Conservation (phyloP, 2,113 vertebrate species). For the Onychostoma macrolepis region DNA sequence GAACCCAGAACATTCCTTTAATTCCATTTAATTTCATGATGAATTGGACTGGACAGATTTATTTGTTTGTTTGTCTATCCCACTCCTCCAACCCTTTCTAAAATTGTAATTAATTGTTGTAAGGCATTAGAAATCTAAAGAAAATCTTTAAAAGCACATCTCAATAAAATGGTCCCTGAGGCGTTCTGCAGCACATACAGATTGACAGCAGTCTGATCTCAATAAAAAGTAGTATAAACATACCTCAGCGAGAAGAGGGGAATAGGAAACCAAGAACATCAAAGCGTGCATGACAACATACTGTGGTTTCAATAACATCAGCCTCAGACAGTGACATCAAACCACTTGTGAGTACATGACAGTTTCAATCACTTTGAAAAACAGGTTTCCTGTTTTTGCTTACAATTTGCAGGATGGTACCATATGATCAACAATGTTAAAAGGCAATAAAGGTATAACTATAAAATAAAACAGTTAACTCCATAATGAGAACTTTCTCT, state of each 20-base stretch:
- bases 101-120: not conserved
- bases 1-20: not conserved
- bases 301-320: slow-evolving; percentile 21
- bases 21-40: not conserved
- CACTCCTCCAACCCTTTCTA: not conserved
- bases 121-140: not conserved
- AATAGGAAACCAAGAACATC: slow-evolving; percentile 1
- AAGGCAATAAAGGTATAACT: not conserved
- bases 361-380: slow-evolving; percentile 18
- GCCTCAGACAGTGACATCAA: slow-evolving; percentile 14
- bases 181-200: not conserved
- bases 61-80: slow-evolving; percentile 13
- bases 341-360: slow-evolving; percentile 17
- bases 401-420: not conserved
- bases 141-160: not conserved
- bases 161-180: not conserved
- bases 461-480: slow-evolving; percentile 2
- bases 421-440: not conserved
- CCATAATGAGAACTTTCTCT: not conserved
- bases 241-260: not conserved
- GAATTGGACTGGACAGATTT: not conserved
- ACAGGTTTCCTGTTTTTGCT: not conserved
- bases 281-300: not conserved
- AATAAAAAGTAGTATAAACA: slow-evolving; percentile 25
- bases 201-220: slow-evolving; percentile 25